Evolutionary conservation across 2,113 vertebrate species (phyloP).

Genomic region (Anolis carolinensis): DNA sequence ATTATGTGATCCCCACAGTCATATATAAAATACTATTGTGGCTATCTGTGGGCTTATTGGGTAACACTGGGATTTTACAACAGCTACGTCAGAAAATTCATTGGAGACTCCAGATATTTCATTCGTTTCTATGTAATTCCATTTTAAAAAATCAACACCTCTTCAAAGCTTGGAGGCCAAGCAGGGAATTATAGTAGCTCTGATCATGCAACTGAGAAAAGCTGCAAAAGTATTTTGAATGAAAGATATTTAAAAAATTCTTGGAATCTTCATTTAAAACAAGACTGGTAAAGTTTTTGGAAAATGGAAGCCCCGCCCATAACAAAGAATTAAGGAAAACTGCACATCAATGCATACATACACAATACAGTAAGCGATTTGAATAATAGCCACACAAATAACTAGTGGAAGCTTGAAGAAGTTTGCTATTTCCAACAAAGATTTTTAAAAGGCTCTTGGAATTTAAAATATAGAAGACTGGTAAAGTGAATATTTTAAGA

Average conservation of each 20-base stretch:
- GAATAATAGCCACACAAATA: no score
- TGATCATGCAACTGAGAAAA: neutral
- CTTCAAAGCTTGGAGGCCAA: neutral
- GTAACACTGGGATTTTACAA: neutral
- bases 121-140: neutral
- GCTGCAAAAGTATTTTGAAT: neutral
- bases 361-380: no score
- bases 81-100: neutral
- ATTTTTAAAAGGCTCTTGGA: neutral
- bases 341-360: no score
- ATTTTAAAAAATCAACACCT: neutral
- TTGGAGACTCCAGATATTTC: neutral
- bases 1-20: neutral
- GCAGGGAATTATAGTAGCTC: neutral
- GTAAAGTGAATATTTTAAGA: neutral
- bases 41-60: neutral
- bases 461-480: neutral
- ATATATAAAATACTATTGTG: neutral
- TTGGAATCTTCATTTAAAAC: neutral
- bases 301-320: no score
- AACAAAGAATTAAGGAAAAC: no score
- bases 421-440: no score
- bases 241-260: neutral
- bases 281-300: neutral
- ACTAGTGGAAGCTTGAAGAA: no score